Evolutionary conservation across 2,797 vertebrate genomes (phyloP), one percentile per base, ranked within the genome.

Genomic region (Ceyx erithaca): DNA sequence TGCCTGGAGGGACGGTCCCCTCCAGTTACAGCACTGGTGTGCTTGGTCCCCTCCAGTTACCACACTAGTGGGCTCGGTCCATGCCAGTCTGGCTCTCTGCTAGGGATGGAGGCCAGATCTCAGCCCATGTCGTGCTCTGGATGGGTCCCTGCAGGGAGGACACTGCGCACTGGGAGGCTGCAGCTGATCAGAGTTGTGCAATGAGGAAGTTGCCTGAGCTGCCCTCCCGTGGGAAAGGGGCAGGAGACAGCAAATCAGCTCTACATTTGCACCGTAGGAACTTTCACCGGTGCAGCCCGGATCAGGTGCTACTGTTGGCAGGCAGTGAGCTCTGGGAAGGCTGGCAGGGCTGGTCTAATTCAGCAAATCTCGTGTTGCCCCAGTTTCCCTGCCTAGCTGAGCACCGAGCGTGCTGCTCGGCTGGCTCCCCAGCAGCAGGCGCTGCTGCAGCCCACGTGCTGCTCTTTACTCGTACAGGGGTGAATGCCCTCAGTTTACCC

Each of bases 401-500:
- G 89, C 57, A 37, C 86, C 83, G 81, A 93, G 89, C 52, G n/a
- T 64, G 86, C 89, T 68, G 84, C 81, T 52, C 2, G 1, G 61
- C 78, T 91, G 94, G 84, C 76, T 92, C 89, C 85, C 62, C 10
- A 37, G 58, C 87, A 66, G 73, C 77, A 64, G 72, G 80, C 57
- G 0, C 81, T 94, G 86, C 46, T 1, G 79, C 95, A 82, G 79
- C 91, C 91, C 93, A 83, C 51, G 14, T 80, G 87, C 84, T 72
- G 69, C 31, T 57, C 2, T 90, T 94, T 82, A 15, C 92, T 94
- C 0, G 4, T 89, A 90, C 92, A 89, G 80, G 76, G 94, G 94
- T 94, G 93, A 96, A 96, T 1, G 76, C 90, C 94, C 90, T 94
- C 17, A 30, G 7, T 93, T 96, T 95, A 96, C 93, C 92, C 91